A percentile compares a stretch with the other conserved stretches of the same genome.
These are phyloP conservation scores for Calephelis virginiensis DNA, from an alignment of 1,140 invertebrate species.

Conservation along the genomic window DNA sequence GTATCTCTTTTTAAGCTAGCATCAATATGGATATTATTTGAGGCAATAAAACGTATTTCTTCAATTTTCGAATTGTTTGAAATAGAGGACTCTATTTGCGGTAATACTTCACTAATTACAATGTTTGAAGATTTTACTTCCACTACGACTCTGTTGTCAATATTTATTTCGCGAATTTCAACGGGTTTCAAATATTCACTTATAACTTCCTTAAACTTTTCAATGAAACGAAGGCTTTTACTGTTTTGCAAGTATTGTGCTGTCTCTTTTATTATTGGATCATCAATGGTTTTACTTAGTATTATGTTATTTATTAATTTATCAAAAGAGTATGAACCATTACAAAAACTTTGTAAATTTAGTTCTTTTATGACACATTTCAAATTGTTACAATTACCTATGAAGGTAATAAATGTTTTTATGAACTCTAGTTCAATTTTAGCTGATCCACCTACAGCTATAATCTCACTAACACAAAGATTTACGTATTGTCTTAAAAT, in stretches of 20 bases:
- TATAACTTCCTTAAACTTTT: constrained; percentile 18
- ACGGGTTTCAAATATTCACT: constrained; percentile 13
- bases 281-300: constrained; percentile 1
- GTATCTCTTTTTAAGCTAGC: neutral
- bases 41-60: constrained; percentile 20
- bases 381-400: neutral
- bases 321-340: constrained; percentile 4
- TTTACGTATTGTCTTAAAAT: neutral
- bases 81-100: constrained; percentile 9
- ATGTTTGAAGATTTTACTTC: constrained; percentile 16
- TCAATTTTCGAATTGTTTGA: constrained; percentile 10
- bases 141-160: constrained; percentile 15
- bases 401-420: neutral
- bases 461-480: neutral
- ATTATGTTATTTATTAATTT: constrained; percentile 2
- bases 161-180: neutral
- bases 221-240: constrained; percentile 7
- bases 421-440: constrained; percentile 21
- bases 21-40: constrained; percentile 15
- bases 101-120: constrained; percentile 14
- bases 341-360: constrained; percentile 2
- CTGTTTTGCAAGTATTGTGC: constrained; percentile 6
- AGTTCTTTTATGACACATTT: neutral
- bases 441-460: constrained; percentile 8
- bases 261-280: constrained; percentile 2